Evolutionary conservation across 2,797 vertebrate genomes (phyloP), one percentile per base, ranked within the genome.

Genomic region (Chelmon rostratus): DNA sequence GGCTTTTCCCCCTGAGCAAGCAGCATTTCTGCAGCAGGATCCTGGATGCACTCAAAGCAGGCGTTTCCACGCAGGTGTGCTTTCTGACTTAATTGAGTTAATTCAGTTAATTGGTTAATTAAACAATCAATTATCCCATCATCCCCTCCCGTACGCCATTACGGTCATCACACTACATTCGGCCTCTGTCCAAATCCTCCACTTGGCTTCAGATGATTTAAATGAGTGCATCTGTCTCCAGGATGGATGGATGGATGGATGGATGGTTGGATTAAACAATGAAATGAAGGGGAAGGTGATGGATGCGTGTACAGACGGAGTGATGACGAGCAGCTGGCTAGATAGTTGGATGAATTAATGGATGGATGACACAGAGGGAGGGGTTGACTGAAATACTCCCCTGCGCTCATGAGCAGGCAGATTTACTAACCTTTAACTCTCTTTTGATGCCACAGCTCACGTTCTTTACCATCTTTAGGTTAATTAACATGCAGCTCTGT

Each of bases 61-160:
- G 89, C 91, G 86, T 89, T 90, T 82, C 47, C 73, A 78, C 88
- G 79, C 89, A 91, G 82, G 84, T 93, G 92, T 85, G 74, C 67
- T 76, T 90, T 78, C 64, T 57, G 76, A 72, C 68, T 75, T 72
- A 64, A 88, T 91, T 69, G 83, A 85, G 69, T 88, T 86, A 72
- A 93, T 89, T 69, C 77, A 68, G 73, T 73, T 89, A 91, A 93
- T 88, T 91, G 84, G 78, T 83, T 88, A 81, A 91, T 92, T 88
- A 88, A 91, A 91, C 86, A 89, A 89, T 90, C 86, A 83, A 89
- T 93, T 90, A 91, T 87, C 78, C 82, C 81, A 88, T 91, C 83
- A 87, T 87, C 77, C 46, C 13, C 18, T 81, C 83, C 76, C 31
- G 19, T 66, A 82, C 68, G 85, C 56, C 85, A 85, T 86, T 81